phyloP scores from a whole-genome alignment of 2,113 vertebrate species.

The Meleagris gallopavo region DNA sequence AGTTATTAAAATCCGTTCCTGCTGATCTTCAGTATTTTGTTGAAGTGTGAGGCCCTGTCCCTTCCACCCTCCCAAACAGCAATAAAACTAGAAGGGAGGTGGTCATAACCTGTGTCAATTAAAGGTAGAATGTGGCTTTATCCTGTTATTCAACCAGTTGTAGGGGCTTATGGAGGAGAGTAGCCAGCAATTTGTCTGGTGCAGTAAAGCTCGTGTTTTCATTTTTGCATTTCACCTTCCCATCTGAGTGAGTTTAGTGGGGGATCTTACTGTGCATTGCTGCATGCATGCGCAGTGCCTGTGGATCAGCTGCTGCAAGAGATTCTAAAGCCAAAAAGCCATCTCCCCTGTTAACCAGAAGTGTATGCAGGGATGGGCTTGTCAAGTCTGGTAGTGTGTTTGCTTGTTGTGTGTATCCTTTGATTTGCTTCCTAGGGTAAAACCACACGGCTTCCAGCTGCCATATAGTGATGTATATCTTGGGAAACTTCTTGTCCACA shows the following conservation, averaged over 20 bases:
- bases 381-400: neutral
- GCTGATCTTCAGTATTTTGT: neutral
- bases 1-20: neutral
- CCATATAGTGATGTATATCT: neutral
- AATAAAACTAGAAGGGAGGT: neutral
- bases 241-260: neutral
- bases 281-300: neutral
- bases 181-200: neutral
- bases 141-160: fast-evolving
- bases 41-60: neutral
- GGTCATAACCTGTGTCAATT: neutral
- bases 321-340: neutral
- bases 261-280: neutral
- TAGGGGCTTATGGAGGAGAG: neutral
- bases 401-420: neutral
- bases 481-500: neutral
- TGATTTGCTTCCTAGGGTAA: slow-evolving; percentile 21
- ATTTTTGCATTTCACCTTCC: neutral
- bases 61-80: neutral
- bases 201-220: neutral
- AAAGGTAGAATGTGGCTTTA: neutral
- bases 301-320: neutral
- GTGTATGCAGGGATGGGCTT: neutral
- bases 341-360: neutral
- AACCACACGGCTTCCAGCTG: slow-evolving; percentile 6